Evolutionary conservation across 1,140 invertebrate species (phyloP).

Genomic region (Bombyx mandarina): DNA sequence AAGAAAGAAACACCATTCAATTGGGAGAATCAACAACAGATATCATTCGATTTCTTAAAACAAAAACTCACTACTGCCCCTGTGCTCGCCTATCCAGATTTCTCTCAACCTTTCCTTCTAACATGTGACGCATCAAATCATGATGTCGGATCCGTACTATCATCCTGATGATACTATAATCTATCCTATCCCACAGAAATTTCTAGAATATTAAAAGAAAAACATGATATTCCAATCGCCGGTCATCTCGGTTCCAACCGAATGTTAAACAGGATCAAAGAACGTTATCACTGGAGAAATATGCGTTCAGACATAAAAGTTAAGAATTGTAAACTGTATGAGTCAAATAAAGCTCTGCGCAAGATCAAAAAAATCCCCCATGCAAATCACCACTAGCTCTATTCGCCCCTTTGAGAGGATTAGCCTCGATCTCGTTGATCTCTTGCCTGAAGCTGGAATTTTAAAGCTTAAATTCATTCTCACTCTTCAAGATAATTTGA

Average conservation of each 20-base stretch:
- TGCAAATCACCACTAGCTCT: constrained; percentile 5
- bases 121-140: no score
- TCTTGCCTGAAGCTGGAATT: constrained; percentile 5
- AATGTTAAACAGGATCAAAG: constrained; percentile 1
- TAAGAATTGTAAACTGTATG: not conserved
- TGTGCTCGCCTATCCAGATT: no score
- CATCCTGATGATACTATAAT: not conserved
- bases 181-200: not conserved
- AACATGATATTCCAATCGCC: no score
- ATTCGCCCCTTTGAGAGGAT: constrained; percentile 1
- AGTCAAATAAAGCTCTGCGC: constrained; percentile 6
- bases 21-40: no score
- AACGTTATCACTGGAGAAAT: not conserved
- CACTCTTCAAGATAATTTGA: constrained; percentile 9
- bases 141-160: no score
- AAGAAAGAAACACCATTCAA: no score
- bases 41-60: no score
- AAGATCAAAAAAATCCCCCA: constrained; percentile 2
- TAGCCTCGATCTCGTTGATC: not conserved
- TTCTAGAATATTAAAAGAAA: not conserved
- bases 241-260: not conserved
- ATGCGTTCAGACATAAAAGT: no score
- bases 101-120: no score
- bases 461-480: constrained; percentile 7
- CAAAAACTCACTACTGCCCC: no score